Percentiles rank a stretch among this genome's conserved stretches.
Conservation (phyloP, 2,888 invertebrate species). For the Kuschelorhynchus macadamiae region DNA sequence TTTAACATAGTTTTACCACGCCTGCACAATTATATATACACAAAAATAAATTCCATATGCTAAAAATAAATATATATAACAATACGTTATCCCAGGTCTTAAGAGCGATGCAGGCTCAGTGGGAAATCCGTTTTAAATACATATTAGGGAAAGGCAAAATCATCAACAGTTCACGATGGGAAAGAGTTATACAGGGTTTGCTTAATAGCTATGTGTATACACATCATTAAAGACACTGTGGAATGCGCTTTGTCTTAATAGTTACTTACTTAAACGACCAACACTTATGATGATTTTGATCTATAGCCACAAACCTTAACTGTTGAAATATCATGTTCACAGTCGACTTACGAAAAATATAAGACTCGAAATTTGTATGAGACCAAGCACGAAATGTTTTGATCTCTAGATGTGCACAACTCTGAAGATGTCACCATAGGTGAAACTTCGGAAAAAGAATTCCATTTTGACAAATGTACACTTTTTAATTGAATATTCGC, state of each 20-base stretch:
- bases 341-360: not conserved
- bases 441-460: too few relatives aligned
- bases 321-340: not conserved
- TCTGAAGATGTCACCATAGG: too few relatives aligned
- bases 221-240: conserved; percentile 44
- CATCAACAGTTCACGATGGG: conserved; percentile 34
- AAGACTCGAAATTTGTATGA: too few relatives aligned
- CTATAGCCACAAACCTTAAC: conserved; percentile 17
- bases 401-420: too few relatives aligned
- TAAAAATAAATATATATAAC: not conserved
- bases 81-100: too few relatives aligned
- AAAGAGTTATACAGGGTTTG: conserved; percentile 26
- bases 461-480: too few relatives aligned
- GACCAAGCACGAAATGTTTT: not conserved
- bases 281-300: conserved; percentile 39
- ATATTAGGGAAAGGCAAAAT: conserved; percentile 21
- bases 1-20: not conserved
- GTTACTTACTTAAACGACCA: conserved; percentile 19
- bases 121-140: too few relatives aligned
- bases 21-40: not conserved
- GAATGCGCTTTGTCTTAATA: conserved; percentile 44
- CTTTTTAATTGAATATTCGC: too few relatives aligned
- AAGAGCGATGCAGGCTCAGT: too few relatives aligned
- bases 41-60: too few relatives aligned
- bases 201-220: conserved; percentile 33